Conservation (phyloP, 2,888 invertebrate genomes). For the Julus scanicus region DNA sequence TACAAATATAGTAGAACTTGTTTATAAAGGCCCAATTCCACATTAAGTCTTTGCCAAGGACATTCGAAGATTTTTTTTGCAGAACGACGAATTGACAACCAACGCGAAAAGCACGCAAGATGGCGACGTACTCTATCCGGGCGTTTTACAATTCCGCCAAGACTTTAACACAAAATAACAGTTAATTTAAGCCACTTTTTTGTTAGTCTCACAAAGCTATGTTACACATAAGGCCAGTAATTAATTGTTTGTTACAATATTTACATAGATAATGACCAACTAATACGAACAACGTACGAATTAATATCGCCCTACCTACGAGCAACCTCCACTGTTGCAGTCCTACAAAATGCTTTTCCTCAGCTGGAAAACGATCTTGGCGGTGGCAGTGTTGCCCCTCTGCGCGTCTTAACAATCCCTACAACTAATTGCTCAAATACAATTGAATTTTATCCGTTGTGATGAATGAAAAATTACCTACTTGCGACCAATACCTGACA, state of each 20-base stretch:
- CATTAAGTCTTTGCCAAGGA: background rate
- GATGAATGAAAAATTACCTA: background rate
- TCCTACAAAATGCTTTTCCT: conserved; percentile 34
- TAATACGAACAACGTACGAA: background rate
- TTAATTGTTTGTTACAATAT: background rate
- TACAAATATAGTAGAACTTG: background rate
- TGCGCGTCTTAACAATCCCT: background rate
- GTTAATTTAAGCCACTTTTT: background rate
- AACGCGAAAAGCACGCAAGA: background rate
- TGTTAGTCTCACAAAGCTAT: background rate
- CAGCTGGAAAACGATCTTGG: conserved; percentile 56
- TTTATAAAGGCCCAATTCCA: background rate
- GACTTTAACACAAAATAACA: background rate
- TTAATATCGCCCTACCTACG: background rate
- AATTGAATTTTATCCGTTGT: background rate
- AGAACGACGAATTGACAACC: background rate
- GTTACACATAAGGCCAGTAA: background rate
- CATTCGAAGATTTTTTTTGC: background rate
- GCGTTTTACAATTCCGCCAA: background rate
- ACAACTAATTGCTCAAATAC: background rate
- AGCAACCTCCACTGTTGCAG: background rate
- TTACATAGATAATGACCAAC: background rate
- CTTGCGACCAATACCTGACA: background rate
- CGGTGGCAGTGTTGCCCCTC: conserved; percentile 49
- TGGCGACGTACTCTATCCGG: background rate